phyloP scores from a whole-genome alignment of 2,113 vertebrate genomes.

The Budorcas taxicolor region DNA sequence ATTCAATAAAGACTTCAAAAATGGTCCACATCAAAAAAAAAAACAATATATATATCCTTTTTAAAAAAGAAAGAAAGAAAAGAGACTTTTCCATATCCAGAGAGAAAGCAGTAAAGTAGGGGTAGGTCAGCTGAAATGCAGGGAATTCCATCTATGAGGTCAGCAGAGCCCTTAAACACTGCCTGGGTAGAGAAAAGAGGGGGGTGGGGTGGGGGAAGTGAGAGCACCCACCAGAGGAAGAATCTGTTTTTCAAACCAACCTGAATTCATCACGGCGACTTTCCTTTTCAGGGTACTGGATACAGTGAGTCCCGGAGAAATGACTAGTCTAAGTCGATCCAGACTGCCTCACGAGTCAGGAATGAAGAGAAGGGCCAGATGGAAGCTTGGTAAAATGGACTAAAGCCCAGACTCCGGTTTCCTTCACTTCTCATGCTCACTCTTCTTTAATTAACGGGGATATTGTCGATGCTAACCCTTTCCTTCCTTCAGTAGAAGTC shows the following conservation, averaged over 20 bases:
- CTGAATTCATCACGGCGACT: background rate
- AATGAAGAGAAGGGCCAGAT: background rate
- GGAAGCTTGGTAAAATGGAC: background rate
- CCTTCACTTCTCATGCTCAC: background rate
- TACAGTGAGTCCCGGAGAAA: background rate
- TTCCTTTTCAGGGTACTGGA: background rate
- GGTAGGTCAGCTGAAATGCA: background rate
- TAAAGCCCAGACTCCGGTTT: background rate
- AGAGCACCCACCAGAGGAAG: background rate
- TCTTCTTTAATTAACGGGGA: background rate
- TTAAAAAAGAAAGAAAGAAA: background rate
- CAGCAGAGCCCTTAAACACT: background rate
- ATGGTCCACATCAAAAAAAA: background rate
- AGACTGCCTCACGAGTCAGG: background rate
- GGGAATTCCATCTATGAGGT: background rate
- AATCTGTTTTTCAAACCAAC: background rate
- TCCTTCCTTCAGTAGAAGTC: background rate
- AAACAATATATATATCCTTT: background rate
- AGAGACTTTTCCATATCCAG: background rate
- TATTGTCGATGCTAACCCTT: background rate
- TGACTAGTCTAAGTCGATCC: background rate
- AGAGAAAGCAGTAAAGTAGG: background rate
- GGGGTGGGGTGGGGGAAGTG: accelerated
- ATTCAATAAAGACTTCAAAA: background rate
- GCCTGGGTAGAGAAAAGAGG: background rate